Conservation (phyloP, 2,113 vertebrate genomes). For the Datnioides undecimradiatus region DNA sequence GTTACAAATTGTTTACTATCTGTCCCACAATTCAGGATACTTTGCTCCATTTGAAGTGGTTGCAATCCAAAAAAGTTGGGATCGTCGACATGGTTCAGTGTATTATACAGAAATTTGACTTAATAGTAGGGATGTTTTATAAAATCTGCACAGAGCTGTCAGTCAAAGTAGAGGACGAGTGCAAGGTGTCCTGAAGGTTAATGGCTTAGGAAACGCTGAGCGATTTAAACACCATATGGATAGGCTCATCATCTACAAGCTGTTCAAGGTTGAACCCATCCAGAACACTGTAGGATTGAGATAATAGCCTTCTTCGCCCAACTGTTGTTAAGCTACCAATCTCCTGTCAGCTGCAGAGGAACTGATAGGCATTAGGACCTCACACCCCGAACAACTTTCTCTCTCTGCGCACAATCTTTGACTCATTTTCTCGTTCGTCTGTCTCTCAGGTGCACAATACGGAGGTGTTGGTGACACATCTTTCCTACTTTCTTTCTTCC, state of each 20-base stretch:
- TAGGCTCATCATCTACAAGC: slow-evolving; percentile 83
- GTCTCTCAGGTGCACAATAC: slow-evolving; percentile 58
- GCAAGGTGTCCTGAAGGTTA: slow-evolving; percentile 84
- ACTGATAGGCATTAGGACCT: slow-evolving; percentile 70
- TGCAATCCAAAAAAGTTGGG: background rate
- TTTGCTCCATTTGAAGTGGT: background rate
- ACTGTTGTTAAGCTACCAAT: slow-evolving; percentile 80
- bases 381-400: slow-evolving; percentile 55
- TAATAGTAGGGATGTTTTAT: slow-evolving; percentile 24
- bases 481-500: slow-evolving; percentile 10
- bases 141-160: slow-evolving; percentile 69
- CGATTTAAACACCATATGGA: slow-evolving; percentile 84
- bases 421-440: slow-evolving; percentile 55
- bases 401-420: slow-evolving; percentile 40
- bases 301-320: slow-evolving; percentile 80
- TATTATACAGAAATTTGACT: slow-evolving; percentile 19
- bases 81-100: background rate
- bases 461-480: slow-evolving; percentile 49
- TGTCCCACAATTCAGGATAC: background rate
- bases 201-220: slow-evolving; percentile 81
- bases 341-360: slow-evolving; percentile 71
- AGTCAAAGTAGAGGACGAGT: slow-evolving; percentile 77
- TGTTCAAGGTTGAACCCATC: slow-evolving; percentile 84
- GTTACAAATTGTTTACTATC: background rate
- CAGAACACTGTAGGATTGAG: slow-evolving; percentile 82